These are phyloP conservation scores for Uropsilus gracilis DNA, from an alignment of 2,113 vertebrate genomes.

Conservation along the genomic window DNA sequence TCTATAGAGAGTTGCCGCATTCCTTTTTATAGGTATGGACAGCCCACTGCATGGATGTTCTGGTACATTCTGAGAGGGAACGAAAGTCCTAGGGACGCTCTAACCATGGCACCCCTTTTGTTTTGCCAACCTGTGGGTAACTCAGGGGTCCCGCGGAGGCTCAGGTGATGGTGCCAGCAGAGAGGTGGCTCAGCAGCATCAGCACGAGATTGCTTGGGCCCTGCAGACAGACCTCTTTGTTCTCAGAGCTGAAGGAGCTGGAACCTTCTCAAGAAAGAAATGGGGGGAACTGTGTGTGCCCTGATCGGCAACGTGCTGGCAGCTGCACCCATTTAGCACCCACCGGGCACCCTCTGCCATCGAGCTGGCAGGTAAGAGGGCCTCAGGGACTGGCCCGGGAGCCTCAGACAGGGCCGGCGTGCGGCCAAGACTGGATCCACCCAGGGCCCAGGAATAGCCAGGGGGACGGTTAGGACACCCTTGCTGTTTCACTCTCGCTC, in stretches of 20 bases:
- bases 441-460: no score
- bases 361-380: no score
- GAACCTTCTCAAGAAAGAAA: slow-evolving; percentile 6
- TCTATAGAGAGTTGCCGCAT: neutral
- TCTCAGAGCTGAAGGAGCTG: neutral
- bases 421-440: no score
- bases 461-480: no score
- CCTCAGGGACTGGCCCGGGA: no score
- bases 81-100: neutral
- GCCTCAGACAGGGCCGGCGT: no score
- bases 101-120: neutral
- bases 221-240: neutral
- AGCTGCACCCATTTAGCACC: no score
- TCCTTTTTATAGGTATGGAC: neutral
- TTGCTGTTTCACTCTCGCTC: no score
- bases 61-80: neutral
- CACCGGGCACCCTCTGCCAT: no score
- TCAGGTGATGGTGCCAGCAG: neutral
- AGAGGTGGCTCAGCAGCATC: neutral
- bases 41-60: neutral
- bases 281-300: no score
- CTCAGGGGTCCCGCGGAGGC: neutral
- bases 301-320: no score
- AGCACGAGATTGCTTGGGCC: neutral
- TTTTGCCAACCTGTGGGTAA: neutral